phyloP scores from a whole-genome alignment of 1,140 invertebrate species.

The Bursaphelenchus mucronatus region DNA sequence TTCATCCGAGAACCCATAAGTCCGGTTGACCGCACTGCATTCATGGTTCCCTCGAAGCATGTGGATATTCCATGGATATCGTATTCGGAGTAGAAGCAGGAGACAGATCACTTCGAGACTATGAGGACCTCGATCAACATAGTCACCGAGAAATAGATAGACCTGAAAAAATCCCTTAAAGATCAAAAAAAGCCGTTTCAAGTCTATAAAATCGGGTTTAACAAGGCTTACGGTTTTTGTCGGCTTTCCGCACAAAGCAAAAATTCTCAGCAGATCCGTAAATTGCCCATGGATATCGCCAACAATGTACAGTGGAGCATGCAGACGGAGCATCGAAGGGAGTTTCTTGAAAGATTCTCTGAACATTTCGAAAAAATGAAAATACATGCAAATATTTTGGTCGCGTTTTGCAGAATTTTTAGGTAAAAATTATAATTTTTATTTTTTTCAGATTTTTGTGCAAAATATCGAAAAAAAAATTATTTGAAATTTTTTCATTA shows the following conservation, averaged over 20 bases:
- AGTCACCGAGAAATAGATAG: conserved; percentile 54
- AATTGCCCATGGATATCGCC: conserved; percentile 32
- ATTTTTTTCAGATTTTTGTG: too few relatives aligned
- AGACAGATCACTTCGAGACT: conserved; percentile 66
- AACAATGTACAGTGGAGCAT: conserved; percentile 24
- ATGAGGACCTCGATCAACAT: conserved; percentile 65
- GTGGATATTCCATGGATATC: conserved; percentile 65
- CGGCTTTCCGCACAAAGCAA: conserved; percentile 43
- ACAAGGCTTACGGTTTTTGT: conserved; percentile 11
- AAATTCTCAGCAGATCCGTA: conserved; percentile 47
- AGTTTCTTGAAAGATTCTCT: conserved; percentile 8
- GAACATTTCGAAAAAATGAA: too few relatives aligned
- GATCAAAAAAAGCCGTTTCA: not conserved
- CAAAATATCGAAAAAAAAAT: not conserved
- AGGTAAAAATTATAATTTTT: too few relatives aligned
- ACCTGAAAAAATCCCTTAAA: conserved; percentile 23
- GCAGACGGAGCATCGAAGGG: conserved; percentile 19
- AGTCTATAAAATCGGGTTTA: not conserved
- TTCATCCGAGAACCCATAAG: conserved; percentile 94
- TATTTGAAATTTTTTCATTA: too few relatives aligned
- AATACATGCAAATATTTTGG: too few relatives aligned
- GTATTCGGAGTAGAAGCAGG: conserved; percentile 57
- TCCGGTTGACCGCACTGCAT: conserved; percentile 72
- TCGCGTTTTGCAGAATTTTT: too few relatives aligned
- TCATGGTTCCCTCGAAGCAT: conserved; percentile 74